Conservation (phyloP, 2,888 invertebrate genomes). For the Griposia aprilina region DNA sequence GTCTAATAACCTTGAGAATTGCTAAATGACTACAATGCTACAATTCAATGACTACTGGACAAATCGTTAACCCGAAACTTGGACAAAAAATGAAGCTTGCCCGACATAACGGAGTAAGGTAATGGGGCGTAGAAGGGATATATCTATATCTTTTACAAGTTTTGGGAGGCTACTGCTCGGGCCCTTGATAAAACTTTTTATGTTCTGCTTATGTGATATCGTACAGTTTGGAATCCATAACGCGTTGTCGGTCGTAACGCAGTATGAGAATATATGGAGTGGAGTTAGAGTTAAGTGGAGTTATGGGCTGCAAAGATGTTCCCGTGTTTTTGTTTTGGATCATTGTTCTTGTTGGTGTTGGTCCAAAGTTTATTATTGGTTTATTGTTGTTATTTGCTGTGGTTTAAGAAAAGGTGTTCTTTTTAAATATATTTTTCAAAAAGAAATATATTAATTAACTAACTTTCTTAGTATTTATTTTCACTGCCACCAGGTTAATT, state of each 20-base stretch:
- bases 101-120: slow-evolving; percentile 73
- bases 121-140: slow-evolving; percentile 85
- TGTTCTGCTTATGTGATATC: slow-evolving; percentile 84
- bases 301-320: slow-evolving; percentile 46
- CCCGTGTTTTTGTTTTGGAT: slow-evolving; percentile 53
- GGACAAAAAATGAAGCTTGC: slow-evolving; percentile 71
- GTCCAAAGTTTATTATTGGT: slow-evolving; percentile 36
- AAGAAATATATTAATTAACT: not conserved
- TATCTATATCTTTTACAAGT: slow-evolving; percentile 80
- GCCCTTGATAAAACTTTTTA: slow-evolving; percentile 88
- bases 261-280: slow-evolving; percentile 61
- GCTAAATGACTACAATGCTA: slow-evolving; percentile 67
- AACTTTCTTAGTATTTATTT: not conserved
- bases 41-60: slow-evolving; percentile 65
- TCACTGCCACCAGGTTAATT: not conserved
- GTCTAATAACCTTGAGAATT: slow-evolving; percentile 41
- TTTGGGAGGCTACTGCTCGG: slow-evolving; percentile 77
- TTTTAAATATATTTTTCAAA: not conserved
- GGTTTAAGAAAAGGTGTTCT: not conserved
- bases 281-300: slow-evolving; percentile 45
- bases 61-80: slow-evolving; percentile 77
- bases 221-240: slow-evolving; percentile 82
- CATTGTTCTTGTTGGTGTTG: slow-evolving; percentile 44
- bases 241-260: slow-evolving; percentile 59
- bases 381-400: slow-evolving; percentile 19